Conservation (phyloP, 2,888 invertebrate genomes). For the Hetaerina titia region DNA sequence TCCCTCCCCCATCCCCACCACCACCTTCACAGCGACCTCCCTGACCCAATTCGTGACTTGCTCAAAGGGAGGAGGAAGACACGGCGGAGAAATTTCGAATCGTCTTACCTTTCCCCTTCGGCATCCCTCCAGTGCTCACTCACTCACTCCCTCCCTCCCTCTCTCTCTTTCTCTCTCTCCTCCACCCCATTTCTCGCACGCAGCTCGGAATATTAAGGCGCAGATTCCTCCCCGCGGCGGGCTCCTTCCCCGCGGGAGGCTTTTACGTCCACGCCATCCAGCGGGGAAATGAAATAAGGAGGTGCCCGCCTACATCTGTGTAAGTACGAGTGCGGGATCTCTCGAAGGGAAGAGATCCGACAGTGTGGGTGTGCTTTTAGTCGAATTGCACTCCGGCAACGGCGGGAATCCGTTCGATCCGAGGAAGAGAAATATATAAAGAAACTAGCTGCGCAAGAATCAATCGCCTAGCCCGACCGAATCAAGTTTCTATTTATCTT, state of each 20-base stretch:
- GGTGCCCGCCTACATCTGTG: not conserved
- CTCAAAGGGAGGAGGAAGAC: not conserved
- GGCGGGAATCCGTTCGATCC: not conserved
- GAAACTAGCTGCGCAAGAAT: not conserved
- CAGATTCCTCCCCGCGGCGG: too few relatives aligned
- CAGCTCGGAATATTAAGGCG: not conserved
- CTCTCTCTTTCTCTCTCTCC: too few relatives aligned
- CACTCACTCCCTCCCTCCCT: too few relatives aligned
- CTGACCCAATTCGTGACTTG: constrained; percentile 27
- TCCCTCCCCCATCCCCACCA: not conserved
- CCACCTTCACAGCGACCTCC: not conserved
- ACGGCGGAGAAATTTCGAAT: not conserved
- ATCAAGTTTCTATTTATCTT: not conserved
- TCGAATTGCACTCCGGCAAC: not conserved
- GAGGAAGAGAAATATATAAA: not conserved
- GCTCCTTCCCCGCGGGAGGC: too few relatives aligned
- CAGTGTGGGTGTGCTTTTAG: not conserved
- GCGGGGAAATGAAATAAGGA: not conserved
- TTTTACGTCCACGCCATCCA: too few relatives aligned
- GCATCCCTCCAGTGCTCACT: too few relatives aligned
- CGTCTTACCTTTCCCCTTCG: not conserved
- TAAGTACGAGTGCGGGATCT: not conserved
- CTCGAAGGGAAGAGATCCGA: not conserved
- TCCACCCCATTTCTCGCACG: not conserved
- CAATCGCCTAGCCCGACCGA: not conserved